Evolutionary conservation across 2,113 vertebrate genomes (phyloP), one percentile per base, ranked within the genome.

Genomic region (Asarcornis scutulata): DNA sequence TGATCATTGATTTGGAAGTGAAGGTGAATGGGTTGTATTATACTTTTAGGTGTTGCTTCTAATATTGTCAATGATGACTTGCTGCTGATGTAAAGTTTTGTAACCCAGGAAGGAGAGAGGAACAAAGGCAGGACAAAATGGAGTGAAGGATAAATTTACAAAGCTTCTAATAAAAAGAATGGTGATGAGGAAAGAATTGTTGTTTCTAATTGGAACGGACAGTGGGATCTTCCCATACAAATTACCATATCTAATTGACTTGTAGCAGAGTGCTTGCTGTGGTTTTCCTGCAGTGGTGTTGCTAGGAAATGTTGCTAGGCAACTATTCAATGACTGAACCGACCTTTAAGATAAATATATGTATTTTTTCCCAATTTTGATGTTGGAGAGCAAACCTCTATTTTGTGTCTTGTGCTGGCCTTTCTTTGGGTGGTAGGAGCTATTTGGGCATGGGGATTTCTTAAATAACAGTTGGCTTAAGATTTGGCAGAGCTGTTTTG

Each of bases 221-320:
- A 25, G 74, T 91, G 88, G 92, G 83, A 83, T 95, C 88, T 91
- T 96, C 95, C 92, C 88, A 67, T 92, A 17, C 73, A 73, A 96
- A 97, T 97, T 96, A 95, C 95, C 91, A 96, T 96, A 96, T 94
- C 95, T 97, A 97, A 95, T 95, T 95, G 93, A 89, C 92, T 97
- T 94, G 93, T 84, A 94, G 95, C 66, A 62, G 92, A 89, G 94
- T 62, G 71, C 74, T 95, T 6, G 13, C 80, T 64, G 10, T 87
- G 92, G 50, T 56, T 93, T 93, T 93, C 82, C 96, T 87, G 91
- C 92, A 73, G 74, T 84, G 95, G 77, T 75, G 96, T 96, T 96
- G 96, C 96, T 97, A 96, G 96, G 96, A 93, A 96, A 63, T 95
- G 96, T 97, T 97, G 96, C 96, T 94, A 97, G 78, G 96, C 96